These are phyloP conservation scores for Cromileptes altivelis DNA, from an alignment of 2,113 vertebrate species.

Conservation along the genomic window DNA sequence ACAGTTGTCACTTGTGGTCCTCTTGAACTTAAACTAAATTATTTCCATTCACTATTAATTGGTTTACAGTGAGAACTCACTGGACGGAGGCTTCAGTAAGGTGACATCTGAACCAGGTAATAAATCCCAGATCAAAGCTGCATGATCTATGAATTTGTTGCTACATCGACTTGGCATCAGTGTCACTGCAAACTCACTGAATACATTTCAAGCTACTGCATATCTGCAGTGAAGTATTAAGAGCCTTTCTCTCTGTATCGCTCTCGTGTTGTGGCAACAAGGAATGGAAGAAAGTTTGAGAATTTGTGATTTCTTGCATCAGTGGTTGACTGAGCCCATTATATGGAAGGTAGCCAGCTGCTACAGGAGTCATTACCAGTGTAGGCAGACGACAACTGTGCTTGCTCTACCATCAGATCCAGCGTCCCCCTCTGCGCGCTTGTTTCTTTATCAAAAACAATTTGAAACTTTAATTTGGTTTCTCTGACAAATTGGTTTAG, in stretches of 20 bases:
- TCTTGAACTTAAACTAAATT: background rate
- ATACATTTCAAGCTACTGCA: background rate
- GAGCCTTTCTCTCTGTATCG: background rate
- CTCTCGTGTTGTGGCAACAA: constrained; percentile 12
- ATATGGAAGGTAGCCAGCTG: constrained; percentile 7
- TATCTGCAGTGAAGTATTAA: background rate
- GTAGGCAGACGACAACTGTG: constrained; percentile 10
- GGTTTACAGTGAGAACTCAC: background rate
- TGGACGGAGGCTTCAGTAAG: background rate
- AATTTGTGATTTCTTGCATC: constrained; percentile 28
- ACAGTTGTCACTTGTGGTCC: background rate
- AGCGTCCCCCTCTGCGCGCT: background rate
- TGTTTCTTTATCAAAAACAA: constrained; percentile 19
- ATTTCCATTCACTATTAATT: background rate
- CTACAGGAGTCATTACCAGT: constrained; percentile 15
- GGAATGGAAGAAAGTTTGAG: constrained; percentile 8
- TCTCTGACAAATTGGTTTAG: background rate
- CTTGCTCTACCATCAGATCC: background rate
- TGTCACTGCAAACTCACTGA: constrained; percentile 2
- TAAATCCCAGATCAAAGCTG: constrained; percentile 9
- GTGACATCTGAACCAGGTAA: background rate
- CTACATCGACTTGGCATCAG: background rate
- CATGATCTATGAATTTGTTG: background rate
- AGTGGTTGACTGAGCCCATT: constrained; percentile 28
- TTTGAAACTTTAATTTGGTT: background rate